These are phyloP conservation scores for Euglossa dilemma DNA, from an alignment of 1,140 invertebrate genomes.

Conservation along the genomic window DNA sequence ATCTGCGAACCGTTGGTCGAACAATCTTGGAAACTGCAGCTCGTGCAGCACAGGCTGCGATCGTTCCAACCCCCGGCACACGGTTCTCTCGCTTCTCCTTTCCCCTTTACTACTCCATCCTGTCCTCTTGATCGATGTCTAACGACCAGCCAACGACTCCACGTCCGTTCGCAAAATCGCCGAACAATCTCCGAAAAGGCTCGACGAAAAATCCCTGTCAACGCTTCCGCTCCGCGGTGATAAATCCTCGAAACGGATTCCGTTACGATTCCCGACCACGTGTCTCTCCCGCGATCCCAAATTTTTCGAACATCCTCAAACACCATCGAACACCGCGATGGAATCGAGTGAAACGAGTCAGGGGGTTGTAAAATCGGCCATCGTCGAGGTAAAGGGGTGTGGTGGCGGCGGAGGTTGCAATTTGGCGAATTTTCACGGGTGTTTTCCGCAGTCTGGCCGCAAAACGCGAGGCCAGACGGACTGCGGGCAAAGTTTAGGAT, in stretches of 20 bases:
- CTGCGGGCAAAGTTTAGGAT: background rate
- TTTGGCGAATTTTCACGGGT: background rate
- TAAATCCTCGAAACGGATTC: too few species aligned
- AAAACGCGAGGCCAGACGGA: background rate
- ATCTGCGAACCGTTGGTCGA: constrained; percentile 59
- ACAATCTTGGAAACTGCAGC: constrained; percentile 53
- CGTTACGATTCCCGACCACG: too few species aligned
- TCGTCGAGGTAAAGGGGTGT: background rate
- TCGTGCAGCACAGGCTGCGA: constrained; percentile 1
- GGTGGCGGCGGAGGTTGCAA: background rate
- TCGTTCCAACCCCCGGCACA: constrained; percentile 24
- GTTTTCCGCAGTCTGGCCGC: background rate
- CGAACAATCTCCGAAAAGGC: background rate
- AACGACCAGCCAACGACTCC: background rate
- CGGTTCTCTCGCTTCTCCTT: constrained; percentile 18
- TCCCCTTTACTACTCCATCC: constrained; percentile 4
- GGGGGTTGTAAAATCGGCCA: background rate
- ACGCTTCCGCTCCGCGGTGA: too few species aligned
- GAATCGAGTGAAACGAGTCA: too few species aligned
- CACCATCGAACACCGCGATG: too few species aligned
- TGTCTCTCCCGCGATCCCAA: too few species aligned
- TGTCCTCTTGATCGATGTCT: background rate
- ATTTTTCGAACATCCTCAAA: too few species aligned
- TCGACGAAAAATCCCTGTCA: background rate
- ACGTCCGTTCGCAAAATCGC: background rate